Evolutionary conservation across 2,888 invertebrate species (phyloP).

Genomic region (Lithodes maja): DNA sequence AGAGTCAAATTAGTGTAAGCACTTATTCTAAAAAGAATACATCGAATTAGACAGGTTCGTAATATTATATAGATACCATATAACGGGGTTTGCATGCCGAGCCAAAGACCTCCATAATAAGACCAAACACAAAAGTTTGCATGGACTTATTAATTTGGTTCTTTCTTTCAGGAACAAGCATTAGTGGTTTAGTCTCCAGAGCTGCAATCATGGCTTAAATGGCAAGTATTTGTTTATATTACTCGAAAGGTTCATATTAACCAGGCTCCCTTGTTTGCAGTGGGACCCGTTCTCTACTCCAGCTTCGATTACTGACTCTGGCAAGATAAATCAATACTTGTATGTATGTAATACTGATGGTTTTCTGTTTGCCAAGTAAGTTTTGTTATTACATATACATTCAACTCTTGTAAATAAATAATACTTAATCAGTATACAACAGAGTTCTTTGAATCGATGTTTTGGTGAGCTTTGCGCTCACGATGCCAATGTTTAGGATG

Average conservation of each 20-base stretch:
- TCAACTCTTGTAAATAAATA: too few species aligned
- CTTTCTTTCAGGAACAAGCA: too few species aligned
- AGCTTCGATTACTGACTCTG: conserved; percentile 3
- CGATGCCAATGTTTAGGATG: conserved; percentile 45
- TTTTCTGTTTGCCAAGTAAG: too few species aligned
- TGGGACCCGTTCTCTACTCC: conserved; percentile 36
- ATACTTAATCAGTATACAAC: too few species aligned
- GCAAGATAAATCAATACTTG: background rate
- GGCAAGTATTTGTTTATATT: background rate
- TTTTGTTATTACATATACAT: too few species aligned
- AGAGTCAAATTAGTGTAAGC: too few species aligned
- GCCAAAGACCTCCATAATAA: conserved; percentile 34
- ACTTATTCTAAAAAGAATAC: background rate
- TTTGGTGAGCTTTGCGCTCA: conserved; percentile 19
- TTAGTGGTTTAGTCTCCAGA: too few species aligned
- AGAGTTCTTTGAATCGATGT: conserved; percentile 41
- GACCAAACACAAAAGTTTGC: background rate
- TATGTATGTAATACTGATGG: too few species aligned
- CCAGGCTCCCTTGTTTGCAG: conserved; percentile 43
- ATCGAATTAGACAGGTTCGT: conserved; percentile 3
- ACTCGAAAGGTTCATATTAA: background rate
- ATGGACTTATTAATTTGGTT: background rate
- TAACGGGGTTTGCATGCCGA: conserved; percentile 47
- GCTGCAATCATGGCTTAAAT: background rate
- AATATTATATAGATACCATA: background rate